phyloP scores from a whole-genome alignment of 2,888 invertebrate species.

The Monochamus alternatus region DNA sequence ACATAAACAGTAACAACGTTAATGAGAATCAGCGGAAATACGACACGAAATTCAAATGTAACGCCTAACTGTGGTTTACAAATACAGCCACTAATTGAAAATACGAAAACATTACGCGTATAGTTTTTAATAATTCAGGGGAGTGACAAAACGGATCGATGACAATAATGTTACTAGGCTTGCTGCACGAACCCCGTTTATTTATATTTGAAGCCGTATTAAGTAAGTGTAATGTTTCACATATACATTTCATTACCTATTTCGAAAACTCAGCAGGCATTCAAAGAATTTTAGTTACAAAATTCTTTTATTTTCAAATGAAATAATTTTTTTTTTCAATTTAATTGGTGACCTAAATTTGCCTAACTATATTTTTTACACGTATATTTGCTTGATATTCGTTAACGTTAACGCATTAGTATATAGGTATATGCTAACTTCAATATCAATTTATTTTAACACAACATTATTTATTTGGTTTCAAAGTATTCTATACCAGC shows the following conservation, averaged over 20 bases:
- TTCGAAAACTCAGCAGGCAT: background rate
- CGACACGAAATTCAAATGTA: background rate
- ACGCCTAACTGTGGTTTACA: background rate
- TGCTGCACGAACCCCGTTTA: conserved; percentile 25
- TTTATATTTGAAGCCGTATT: conserved; percentile 13
- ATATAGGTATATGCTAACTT: too few relatives aligned
- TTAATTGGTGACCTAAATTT: too few relatives aligned
- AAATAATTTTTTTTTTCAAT: too few relatives aligned
- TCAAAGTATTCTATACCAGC: too few relatives aligned
- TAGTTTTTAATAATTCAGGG: conserved; percentile 25
- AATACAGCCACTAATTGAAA: conserved; percentile 18
- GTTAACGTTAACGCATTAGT: too few relatives aligned
- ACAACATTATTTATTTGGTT: too few relatives aligned
- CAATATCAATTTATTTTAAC: too few relatives aligned
- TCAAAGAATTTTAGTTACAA: background rate
- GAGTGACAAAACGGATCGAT: conserved; percentile 31
- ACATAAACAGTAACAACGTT: too few relatives aligned
- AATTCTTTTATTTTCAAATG: background rate
- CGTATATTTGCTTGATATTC: too few relatives aligned
- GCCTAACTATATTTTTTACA: too few relatives aligned
- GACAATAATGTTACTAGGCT: conserved; percentile 17
- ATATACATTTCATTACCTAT: background rate
- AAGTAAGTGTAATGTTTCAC: conserved; percentile 3
- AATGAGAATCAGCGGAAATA: background rate
- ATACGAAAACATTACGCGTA: conserved; percentile 16